phyloP scores from a whole-genome alignment of 2,888 invertebrate species.

The Myopa tessellatipennis region DNA sequence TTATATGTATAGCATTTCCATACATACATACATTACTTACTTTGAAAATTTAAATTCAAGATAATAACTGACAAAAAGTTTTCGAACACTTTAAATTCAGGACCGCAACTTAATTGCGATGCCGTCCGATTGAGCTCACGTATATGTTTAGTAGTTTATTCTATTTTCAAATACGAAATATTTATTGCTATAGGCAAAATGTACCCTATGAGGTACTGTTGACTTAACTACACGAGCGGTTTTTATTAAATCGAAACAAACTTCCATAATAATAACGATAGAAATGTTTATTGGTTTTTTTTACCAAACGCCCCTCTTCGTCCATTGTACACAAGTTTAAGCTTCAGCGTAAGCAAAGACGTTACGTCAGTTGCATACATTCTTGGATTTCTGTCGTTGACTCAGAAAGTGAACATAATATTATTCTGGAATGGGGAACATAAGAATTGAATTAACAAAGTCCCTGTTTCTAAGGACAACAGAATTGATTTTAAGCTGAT shows the following conservation, averaged over 20 bases:
- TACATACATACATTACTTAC: too few species aligned
- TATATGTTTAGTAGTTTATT: constrained; percentile 1
- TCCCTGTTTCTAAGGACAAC: constrained; percentile 63
- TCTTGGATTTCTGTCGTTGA: constrained; percentile 19
- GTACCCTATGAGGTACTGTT: constrained; percentile 24
- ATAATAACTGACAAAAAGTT: too few species aligned
- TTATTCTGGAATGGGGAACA: constrained; percentile 49
- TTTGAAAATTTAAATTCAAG: too few species aligned
- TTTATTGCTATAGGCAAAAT: constrained; percentile 15
- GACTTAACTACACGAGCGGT: constrained; percentile 31
- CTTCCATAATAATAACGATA: constrained; percentile 1
- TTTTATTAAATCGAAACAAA: constrained; percentile 36
- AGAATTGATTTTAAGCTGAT: constrained; percentile 59
- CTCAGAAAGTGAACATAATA: constrained; percentile 9
- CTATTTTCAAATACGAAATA: constrained; percentile 1
- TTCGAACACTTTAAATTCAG: neutral
- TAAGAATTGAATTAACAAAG: constrained; percentile 68
- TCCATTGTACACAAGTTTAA: neutral
- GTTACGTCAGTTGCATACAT: neutral
- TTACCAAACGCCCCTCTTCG: neutral
- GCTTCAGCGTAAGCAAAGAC: neutral
- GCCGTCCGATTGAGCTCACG: neutral
- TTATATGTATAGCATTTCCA: too few species aligned
- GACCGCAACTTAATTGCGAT: neutral
- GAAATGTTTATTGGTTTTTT: neutral